Base-by-base conservation (phyloP, 1,140 invertebrate species). In the Lordiphosa mommai region DNA sequence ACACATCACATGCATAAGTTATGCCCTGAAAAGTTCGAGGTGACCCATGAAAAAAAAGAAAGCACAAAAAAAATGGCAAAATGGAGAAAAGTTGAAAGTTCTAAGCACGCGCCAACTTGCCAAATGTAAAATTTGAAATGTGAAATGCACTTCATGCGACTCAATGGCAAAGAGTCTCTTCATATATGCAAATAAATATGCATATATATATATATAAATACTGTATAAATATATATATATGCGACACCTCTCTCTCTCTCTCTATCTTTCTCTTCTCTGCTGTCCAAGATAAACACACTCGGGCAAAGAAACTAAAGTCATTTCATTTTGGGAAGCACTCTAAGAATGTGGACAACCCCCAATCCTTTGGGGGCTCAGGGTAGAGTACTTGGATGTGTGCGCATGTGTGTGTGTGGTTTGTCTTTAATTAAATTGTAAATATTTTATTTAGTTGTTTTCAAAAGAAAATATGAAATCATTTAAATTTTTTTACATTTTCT, bases 361-460 rank as follows among this genome's bases (percentile, higher is more conserved):
- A 29, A 44, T 10, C 27, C 27, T 23, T 14, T 27, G 13, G 9
- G 3, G 9, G 9, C 40, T n/a, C n/a, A n/a, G n/a, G n/a, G n/a
- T n/a, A n/a, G n/a, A n/a, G 38, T 48, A 16, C 50, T 33, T 49
- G 13, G 4, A 29, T 17, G 32, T 47, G 36, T 40, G 13, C 32
- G 6, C 51, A 33, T 48, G 49, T 53, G 29, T 59, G 36, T 51
- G 10, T 43, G 33, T 58, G 40, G 51, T 73, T 57, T 79, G 67
- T 55, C 61, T 70, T 80, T 80, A 80, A 80, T 80, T 80, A 82
- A 80, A 82, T 82, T 79, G 70, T 61, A 79, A 82, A 82, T 82
- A 80, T 82, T 79, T 80, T 56, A 56, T 67, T 46, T 27, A 29
- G 38, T 33, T 44, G 27, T 43, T n/a, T 10, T 27, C 8, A 43